phyloP scores from a whole-genome alignment of 2,888 invertebrate genomes.

The Thera obeliscata region DNA sequence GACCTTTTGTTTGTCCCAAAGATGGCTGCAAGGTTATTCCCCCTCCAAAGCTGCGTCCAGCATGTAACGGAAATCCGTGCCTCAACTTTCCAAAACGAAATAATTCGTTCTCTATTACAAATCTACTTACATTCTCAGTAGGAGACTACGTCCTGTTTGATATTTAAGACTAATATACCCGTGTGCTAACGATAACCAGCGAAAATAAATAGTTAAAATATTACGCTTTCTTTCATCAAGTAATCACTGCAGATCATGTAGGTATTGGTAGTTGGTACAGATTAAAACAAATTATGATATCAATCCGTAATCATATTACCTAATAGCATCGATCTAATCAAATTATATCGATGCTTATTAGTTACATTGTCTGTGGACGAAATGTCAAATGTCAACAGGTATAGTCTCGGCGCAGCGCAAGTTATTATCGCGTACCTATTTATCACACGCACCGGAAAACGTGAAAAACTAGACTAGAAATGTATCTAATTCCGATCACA shows the following conservation, averaged over 20 bases:
- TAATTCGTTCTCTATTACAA: constrained; percentile 39
- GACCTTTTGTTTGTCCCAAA: constrained; percentile 54
- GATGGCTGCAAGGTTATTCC: constrained; percentile 59
- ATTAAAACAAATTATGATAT: too few relatives aligned
- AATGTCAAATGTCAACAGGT: too few relatives aligned
- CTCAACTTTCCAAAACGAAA: constrained; percentile 53
- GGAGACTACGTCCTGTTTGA: constrained; percentile 11
- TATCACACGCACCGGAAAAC: too few relatives aligned
- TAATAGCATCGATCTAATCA: too few relatives aligned
- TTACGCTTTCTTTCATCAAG: neutral
- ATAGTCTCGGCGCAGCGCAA: too few relatives aligned
- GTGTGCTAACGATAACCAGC: constrained; percentile 51
- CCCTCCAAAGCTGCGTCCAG: constrained; percentile 44
- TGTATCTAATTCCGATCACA: too few relatives aligned
- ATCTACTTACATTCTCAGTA: constrained; percentile 7
- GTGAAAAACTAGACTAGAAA: too few relatives aligned
- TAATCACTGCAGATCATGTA: neutral
- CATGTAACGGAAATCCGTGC: constrained; percentile 55
- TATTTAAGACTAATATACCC: constrained; percentile 27
- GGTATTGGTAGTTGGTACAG: too few relatives aligned
- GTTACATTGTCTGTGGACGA: too few relatives aligned
- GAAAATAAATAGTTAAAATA: constrained; percentile 51
- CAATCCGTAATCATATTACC: too few relatives aligned
- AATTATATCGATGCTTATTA: too few relatives aligned
- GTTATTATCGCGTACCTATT: too few relatives aligned